These are phyloP conservation scores for Bilobella aurantiaca DNA, from an alignment of 1,140 invertebrate genomes.

Conservation along the genomic window DNA sequence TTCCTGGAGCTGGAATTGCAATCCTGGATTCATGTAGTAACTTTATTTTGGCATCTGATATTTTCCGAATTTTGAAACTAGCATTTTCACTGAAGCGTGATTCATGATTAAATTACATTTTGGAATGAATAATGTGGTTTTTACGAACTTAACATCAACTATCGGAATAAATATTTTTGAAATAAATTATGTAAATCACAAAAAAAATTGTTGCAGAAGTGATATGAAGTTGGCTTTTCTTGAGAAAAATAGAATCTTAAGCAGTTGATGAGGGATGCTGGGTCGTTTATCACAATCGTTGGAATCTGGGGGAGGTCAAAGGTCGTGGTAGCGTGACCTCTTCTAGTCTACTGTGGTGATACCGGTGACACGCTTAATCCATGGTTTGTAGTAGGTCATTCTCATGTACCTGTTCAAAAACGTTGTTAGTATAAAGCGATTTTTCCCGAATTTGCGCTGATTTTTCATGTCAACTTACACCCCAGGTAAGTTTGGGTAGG, in stretches of 20 bases:
- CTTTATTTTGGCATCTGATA: too few species aligned
- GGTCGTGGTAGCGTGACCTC: background rate
- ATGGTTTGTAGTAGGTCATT: conserved; percentile 79
- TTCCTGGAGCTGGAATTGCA: too few species aligned
- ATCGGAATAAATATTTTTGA: background rate
- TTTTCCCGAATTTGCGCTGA: background rate
- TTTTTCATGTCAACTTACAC: background rate
- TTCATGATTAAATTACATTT: too few species aligned
- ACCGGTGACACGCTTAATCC: conserved; percentile 74
- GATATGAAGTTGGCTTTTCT: background rate
- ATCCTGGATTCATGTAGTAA: too few species aligned
- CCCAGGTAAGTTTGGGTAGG: conserved; percentile 32
- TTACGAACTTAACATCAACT: too few species aligned
- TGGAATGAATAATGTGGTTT: too few species aligned
- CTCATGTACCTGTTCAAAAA: conserved; percentile 73
- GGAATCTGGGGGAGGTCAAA: background rate
- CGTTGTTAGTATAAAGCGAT: background rate
- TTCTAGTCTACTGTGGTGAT: conserved; percentile 39
- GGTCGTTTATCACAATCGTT: background rate
- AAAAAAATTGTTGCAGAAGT: background rate
- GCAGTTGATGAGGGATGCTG: too few species aligned
- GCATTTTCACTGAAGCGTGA: too few species aligned
- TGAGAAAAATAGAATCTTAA: conserved; percentile 2
- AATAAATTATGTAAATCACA: background rate
- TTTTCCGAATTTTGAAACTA: too few species aligned